Percentiles rank a stretch among this genome's conserved stretches.
These are phyloP conservation scores for Dasypogon diadema DNA, from an alignment of 2,888 invertebrate species.

Conservation along the genomic window DNA sequence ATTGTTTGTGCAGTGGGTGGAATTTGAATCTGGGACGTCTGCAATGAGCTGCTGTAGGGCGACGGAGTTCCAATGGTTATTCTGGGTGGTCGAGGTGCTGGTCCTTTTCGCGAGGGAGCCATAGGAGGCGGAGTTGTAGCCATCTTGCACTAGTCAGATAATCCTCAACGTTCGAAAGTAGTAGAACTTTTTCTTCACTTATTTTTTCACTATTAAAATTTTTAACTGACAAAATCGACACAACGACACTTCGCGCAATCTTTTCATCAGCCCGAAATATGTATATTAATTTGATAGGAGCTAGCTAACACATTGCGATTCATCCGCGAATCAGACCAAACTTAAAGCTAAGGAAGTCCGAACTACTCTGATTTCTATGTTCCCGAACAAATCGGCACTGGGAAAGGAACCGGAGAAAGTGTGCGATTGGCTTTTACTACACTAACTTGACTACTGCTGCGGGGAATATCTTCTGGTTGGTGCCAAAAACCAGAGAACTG, in stretches of 20 bases:
- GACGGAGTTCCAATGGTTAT: slow-evolving; percentile 61
- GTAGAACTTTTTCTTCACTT: slow-evolving; percentile 23
- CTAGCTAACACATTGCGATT: neutral
- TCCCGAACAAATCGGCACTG: neutral
- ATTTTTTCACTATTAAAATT: slow-evolving; percentile 9
- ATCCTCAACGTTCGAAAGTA: slow-evolving; percentile 1
- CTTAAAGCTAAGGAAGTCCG: slow-evolving; percentile 36
- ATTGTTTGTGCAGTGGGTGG: slow-evolving; percentile 35
- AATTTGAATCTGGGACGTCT: slow-evolving; percentile 35
- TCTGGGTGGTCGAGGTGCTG: slow-evolving; percentile 64
- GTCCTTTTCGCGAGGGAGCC: slow-evolving; percentile 51
- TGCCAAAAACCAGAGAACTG: slow-evolving; percentile 25
- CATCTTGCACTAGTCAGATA: slow-evolving; percentile 23
- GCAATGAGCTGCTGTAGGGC: neutral
- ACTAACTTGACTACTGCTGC: neutral
- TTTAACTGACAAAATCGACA: neutral
- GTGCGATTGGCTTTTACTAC: slow-evolving; percentile 17
- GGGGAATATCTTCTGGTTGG: neutral
- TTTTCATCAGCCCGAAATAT: neutral
- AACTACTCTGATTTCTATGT: slow-evolving; percentile 20
- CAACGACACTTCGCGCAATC: neutral
- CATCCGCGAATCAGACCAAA: neutral
- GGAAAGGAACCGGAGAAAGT: slow-evolving; percentile 33
- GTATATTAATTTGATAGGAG: neutral
- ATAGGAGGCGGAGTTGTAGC: slow-evolving; percentile 59